Evolutionary conservation across 2,797 vertebrate genomes (phyloP), one percentile per base, ranked within the genome.

Genomic region (Triplophysa bombifrons): DNA sequence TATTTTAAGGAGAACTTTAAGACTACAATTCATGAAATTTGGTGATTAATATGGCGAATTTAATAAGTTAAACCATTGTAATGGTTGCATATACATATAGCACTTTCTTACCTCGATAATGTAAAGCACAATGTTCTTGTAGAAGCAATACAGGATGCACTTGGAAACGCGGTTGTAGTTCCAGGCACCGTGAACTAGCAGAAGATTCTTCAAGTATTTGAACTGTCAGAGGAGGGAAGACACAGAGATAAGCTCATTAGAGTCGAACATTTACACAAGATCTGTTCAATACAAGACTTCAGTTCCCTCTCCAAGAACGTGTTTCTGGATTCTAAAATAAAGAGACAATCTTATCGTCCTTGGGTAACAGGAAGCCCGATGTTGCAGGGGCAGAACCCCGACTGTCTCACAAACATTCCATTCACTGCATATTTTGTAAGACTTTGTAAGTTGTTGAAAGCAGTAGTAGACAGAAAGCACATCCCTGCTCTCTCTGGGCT

Each of bases 71-170:
- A 60, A 60, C 56, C 22, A 4, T 4, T 27, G 20, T 14, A 2
- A 60, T 27, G 22, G 22, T 60, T 12, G 56, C 22, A 60, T 16
- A 58, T 0, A 56, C 30, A 30, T 22, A 3, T 30, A 30, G 30
- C 14, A 30, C n/a, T 0, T 38, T 82, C 88, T 93, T 94, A 96
- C 95, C 95, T 96, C 95, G 0, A 96, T 96, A 67, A 96, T 96
- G 85, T 96, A 96, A 74, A 96, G 93, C 80, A 96, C 95, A 55
- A 96, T 96, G 84, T 96, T 96, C 90, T 96, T 96, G 92, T 96
- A 96, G 92, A 96, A 96, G 85, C 95, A 96, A 84, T 96, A 96
- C 20, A 96, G 86, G 88, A 96, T 96, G 87, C 95, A 96, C 86
- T 96, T 96, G 84, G 95, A 92, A 79, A 96, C 94, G 76, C 95